Conservation (phyloP, 2,888 invertebrate species). For the Drosophila cognata region DNA sequence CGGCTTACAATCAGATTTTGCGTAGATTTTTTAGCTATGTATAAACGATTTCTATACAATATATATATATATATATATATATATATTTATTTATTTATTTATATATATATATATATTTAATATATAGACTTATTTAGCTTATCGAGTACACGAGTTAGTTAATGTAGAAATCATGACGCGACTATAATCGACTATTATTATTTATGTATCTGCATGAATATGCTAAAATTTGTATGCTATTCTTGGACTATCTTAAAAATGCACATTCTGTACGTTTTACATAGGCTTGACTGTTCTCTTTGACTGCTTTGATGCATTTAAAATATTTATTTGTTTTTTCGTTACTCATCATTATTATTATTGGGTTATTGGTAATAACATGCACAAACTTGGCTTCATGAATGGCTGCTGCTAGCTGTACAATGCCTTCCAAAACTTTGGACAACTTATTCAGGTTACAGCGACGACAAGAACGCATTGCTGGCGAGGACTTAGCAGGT, state of each 20-base stretch:
- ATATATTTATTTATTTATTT: slow-evolving; percentile 43
- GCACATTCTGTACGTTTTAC: slow-evolving; percentile 75
- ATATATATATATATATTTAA: slow-evolving; percentile 35
- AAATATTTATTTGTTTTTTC: slow-evolving; percentile 33
- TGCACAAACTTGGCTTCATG: slow-evolving; percentile 45
- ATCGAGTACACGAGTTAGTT: slow-evolving; percentile 67
- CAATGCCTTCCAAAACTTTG: slow-evolving; percentile 45
- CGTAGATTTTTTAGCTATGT: slow-evolving; percentile 36
- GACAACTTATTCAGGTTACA: slow-evolving; percentile 63
- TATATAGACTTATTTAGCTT: slow-evolving; percentile 58
- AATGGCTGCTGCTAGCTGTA: slow-evolving; percentile 33
- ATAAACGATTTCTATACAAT: slow-evolving; percentile 45
- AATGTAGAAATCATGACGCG: slow-evolving; percentile 66
- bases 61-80: slow-evolving; percentile 32
- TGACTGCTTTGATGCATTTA: slow-evolving; percentile 50
- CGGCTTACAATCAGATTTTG: slow-evolving; percentile 51
- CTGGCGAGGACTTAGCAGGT: slow-evolving; percentile 81
- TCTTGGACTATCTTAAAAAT: slow-evolving; percentile 78
- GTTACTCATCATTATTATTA: slow-evolving; percentile 14
- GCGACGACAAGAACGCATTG: slow-evolving; percentile 3
- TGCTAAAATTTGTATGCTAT: slow-evolving; percentile 76
- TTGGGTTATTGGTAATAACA: slow-evolving; percentile 30
- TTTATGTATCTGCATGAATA: slow-evolving; percentile 67
- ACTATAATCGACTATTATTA: slow-evolving; percentile 56
- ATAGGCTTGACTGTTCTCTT: slow-evolving; percentile 28